Evolutionary conservation across 2,888 invertebrate species (phyloP).

Genomic region (Sycophila texana): DNA sequence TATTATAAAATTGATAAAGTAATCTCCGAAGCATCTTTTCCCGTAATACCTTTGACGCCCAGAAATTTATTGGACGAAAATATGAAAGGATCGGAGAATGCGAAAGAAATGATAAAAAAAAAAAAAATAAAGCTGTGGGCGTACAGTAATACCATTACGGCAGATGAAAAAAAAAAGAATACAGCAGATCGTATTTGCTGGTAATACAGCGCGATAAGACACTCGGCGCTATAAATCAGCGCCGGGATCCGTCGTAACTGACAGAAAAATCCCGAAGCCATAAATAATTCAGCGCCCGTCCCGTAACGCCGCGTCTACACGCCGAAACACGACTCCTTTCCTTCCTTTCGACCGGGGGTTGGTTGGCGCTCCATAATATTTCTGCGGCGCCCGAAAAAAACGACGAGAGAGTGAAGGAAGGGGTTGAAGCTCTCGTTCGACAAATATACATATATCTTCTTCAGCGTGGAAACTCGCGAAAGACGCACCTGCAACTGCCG

Average conservation of each 20-base stretch:
- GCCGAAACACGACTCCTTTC: constrained; percentile 31
- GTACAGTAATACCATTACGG: background rate
- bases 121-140: no score
- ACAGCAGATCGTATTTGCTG: constrained; percentile 19
- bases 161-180: constrained; percentile 2
- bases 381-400: constrained; percentile 47
- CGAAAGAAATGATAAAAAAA: no score
- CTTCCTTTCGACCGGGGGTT: constrained; percentile 13
- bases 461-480: constrained; percentile 31
- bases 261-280: constrained; percentile 64
- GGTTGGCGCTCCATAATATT: constrained; percentile 38
- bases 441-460: background rate
- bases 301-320: constrained; percentile 51
- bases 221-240: constrained; percentile 64
- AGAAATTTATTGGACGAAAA: no score
- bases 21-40: no score
- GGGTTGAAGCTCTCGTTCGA: constrained; percentile 48
- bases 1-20: no score
- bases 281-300: constrained; percentile 70
- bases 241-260: constrained; percentile 50
- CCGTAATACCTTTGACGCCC: no score
- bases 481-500: constrained; percentile 48
- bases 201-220: constrained; percentile 34
- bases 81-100: no score
- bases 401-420: constrained; percentile 4